Evolutionary conservation across 2,797 vertebrate genomes (phyloP).

Genomic region (Nannoperca australis): DNA sequence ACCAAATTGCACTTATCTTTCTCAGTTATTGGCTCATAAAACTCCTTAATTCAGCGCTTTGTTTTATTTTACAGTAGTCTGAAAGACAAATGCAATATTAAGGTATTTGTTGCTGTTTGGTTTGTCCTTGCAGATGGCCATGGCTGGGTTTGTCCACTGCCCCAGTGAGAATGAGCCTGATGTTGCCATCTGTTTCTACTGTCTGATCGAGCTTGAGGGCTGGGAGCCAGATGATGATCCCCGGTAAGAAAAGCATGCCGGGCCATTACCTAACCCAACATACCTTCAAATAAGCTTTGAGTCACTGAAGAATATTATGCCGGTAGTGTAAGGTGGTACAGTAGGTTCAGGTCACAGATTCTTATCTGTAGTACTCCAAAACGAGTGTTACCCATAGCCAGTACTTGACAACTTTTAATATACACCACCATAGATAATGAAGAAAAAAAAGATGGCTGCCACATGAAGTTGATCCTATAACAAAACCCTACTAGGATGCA

Average conservation of each 20-base stretch:
- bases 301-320: not conserved
- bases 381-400: not conserved
- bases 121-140: conserved; percentile 85
- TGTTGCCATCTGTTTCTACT: conserved; percentile 88
- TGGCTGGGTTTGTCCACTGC: conserved; percentile 87
- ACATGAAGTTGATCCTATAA: not conserved
- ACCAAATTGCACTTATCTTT: not conserved
- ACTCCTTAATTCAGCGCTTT: not conserved
- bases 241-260: conserved; percentile 71
- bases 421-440: not conserved
- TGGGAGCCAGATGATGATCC: conserved; percentile 90
- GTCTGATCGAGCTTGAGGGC: conserved; percentile 88
- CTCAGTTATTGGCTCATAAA: not conserved
- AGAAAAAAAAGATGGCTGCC: not conserved
- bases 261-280: not conserved
- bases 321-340: not conserved
- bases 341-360: not conserved
- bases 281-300: not conserved
- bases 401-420: not conserved
- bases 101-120: not conserved
- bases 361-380: not conserved
- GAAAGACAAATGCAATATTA: not conserved
- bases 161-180: conserved; percentile 85
- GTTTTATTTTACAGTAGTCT: not conserved
- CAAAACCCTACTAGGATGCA: not conserved